A percentile compares a stretch with the other conserved stretches of the same genome.
phyloP scores from a whole-genome alignment of 30 jellyfish, hydroid and myxozoan genomes.

The Mastigias papua region DNA sequence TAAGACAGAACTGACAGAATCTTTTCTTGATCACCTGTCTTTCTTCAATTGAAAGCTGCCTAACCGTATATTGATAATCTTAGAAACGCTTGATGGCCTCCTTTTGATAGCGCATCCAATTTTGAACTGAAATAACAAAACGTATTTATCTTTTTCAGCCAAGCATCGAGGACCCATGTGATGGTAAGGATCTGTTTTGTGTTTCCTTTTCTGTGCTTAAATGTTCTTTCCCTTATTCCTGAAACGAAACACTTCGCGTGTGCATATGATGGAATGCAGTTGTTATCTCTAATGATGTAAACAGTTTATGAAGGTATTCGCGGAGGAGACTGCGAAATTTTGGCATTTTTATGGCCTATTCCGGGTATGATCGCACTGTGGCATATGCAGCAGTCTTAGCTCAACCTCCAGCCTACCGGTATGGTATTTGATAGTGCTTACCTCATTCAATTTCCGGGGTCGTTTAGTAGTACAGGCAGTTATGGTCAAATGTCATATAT shows the following conservation, averaged over 20 bases:
- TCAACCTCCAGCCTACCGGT: too few species aligned
- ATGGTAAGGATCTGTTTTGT: constrained; percentile 11
- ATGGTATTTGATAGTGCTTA: too few species aligned
- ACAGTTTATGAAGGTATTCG: too few species aligned
- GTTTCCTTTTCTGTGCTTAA: neutral
- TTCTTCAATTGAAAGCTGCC: neutral
- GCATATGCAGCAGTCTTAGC: too few species aligned
- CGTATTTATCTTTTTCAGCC: constrained; percentile 41
- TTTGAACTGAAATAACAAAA: neutral
- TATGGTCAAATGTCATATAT: too few species aligned
- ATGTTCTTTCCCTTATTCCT: neutral
- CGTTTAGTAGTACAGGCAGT: too few species aligned
- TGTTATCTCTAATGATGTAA: too few species aligned
- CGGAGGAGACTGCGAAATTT: too few species aligned
- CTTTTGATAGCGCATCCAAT: neutral
- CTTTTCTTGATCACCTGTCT: neutral
- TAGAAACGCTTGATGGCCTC: constrained; percentile 9
- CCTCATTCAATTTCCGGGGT: too few species aligned
- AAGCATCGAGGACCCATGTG: constrained; percentile 30
- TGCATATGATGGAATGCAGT: too few species aligned
- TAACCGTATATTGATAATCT: neutral
- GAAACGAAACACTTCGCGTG: neutral
- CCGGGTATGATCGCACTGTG: too few species aligned
- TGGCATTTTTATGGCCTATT: too few species aligned
- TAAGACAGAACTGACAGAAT: neutral